Evolutionary conservation across 2,888 invertebrate species (phyloP).

Genomic region (Deilephila porcellus): DNA sequence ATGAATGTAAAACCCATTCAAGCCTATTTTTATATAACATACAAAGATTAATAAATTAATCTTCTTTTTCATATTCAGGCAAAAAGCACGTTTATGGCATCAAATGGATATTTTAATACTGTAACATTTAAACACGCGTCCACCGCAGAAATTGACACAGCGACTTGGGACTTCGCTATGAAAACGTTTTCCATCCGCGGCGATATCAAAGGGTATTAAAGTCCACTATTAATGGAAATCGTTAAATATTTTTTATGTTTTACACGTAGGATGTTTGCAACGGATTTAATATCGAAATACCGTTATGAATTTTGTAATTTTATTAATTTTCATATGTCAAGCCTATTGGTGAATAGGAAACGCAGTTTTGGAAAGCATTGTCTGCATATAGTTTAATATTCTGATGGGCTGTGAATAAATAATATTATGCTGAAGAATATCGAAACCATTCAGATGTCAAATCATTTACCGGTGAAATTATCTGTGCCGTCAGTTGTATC

Average conservation of each 20-base stretch:
- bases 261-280: neutral
- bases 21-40: neutral
- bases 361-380: too few species aligned
- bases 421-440: too few species aligned
- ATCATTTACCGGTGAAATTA: too few species aligned
- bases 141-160: neutral
- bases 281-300: neutral
- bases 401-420: too few species aligned
- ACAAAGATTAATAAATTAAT: too few species aligned
- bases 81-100: neutral
- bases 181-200: conserved; percentile 12
- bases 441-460: too few species aligned
- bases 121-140: conserved; percentile 8
- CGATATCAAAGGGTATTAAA: conserved; percentile 6
- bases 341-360: neutral
- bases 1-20: too few species aligned
- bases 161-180: neutral
- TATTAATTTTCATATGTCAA: neutral
- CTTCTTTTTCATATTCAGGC: neutral
- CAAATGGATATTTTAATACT: neutral
- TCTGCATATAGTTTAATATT: too few species aligned
- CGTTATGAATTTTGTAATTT: neutral
- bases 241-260: conserved; percentile 8
- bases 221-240: neutral
- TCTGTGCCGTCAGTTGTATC: too few species aligned